Evolutionary conservation across 2,797 vertebrate genomes (phyloP).

Genomic region (Brachyrhaphis roseni): DNA sequence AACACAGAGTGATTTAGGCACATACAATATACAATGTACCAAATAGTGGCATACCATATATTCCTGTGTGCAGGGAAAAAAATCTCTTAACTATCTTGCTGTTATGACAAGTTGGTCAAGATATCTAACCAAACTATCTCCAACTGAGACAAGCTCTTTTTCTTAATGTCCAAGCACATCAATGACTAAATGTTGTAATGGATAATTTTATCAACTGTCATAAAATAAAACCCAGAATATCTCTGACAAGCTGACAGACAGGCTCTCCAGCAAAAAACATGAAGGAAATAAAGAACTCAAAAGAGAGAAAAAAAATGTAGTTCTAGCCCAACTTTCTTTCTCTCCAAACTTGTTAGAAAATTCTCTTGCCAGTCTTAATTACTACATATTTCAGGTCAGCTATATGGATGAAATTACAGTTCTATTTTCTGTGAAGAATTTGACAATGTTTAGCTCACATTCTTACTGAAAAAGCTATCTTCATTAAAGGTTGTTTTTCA

Average conservation of each 20-base stretch:
- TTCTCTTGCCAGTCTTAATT: background rate
- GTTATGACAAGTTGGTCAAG: background rate
- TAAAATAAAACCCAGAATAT: background rate
- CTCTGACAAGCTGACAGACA: background rate
- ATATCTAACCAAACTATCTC: background rate
- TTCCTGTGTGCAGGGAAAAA: constrained; percentile 30
- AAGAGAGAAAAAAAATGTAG: background rate
- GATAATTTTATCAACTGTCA: background rate
- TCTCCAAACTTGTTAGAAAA: background rate
- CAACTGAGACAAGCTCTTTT: background rate
- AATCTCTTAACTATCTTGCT: background rate
- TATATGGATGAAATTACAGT: background rate
- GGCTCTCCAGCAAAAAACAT: background rate
- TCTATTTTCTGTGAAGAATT: background rate
- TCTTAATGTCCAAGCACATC: background rate
- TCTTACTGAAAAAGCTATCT: background rate
- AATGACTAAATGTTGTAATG: background rate
- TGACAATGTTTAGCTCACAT: background rate
- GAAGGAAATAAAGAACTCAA: background rate
- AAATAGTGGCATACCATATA: constrained; percentile 3
- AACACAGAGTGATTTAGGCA: constrained; percentile 17
- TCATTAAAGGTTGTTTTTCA: background rate
- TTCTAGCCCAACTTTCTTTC: background rate
- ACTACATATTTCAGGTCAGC: background rate
- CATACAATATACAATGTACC: constrained; percentile 13